phyloP scores from a whole-genome alignment of 2,888 invertebrate genomes.

The Drosophila mimetica region DNA sequence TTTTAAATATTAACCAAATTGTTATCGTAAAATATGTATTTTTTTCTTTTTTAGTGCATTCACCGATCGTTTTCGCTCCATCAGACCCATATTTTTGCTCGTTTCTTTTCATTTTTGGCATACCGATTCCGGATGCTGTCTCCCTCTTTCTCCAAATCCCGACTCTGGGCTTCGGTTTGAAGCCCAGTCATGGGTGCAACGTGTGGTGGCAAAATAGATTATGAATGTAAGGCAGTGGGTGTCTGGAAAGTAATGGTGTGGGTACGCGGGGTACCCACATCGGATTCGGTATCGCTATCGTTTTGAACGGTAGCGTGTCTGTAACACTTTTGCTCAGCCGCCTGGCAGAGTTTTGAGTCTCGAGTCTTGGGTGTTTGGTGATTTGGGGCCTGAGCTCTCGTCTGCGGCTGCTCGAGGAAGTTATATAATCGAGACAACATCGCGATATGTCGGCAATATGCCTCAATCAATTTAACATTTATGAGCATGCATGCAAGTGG shows the following conservation, averaged over 20 bases:
- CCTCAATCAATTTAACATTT: constrained; percentile 77
- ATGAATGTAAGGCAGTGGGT: constrained; percentile 76
- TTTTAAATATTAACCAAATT: background rate
- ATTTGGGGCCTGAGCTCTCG: constrained; percentile 39
- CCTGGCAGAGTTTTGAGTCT: constrained; percentile 42
- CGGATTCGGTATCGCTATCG: constrained; percentile 36
- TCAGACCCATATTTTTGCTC: constrained; percentile 7
- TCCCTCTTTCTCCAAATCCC: constrained; percentile 10
- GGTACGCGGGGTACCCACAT: constrained; percentile 13
- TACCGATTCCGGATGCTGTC: constrained; percentile 74
- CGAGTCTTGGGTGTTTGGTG: constrained; percentile 8
- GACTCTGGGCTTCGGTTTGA: constrained; percentile 19
- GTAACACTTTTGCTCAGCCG: constrained; percentile 67
- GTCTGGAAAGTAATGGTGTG: constrained; percentile 36
- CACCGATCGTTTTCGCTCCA: background rate
- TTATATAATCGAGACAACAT: constrained; percentile 69
- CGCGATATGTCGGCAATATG: constrained; percentile 52
- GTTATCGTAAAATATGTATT: too few relatives aligned
- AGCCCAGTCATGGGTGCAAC: constrained; percentile 27
- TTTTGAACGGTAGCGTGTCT: constrained; percentile 72
- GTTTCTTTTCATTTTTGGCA: constrained; percentile 53
- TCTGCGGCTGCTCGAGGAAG: constrained; percentile 64
- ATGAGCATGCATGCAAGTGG: constrained; percentile 45
- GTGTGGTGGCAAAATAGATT: constrained; percentile 63
- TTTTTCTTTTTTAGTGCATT: constrained; percentile 6